Conservation (phyloP, 2,797 vertebrate genomes). For the Alca torda region DNA sequence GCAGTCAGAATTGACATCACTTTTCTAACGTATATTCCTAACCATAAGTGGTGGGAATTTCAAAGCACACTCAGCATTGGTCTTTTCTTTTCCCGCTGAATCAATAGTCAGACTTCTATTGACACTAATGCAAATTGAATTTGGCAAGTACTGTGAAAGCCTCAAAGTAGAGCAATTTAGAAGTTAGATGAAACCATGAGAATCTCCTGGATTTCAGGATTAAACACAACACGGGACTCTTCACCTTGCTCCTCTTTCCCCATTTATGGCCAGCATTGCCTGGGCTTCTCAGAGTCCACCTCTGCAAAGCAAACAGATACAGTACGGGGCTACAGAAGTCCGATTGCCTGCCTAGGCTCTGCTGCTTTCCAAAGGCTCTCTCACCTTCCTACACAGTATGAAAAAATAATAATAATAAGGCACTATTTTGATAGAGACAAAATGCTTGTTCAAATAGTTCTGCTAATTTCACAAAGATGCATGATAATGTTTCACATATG, state of each 20-base stretch:
- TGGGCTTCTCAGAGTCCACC: not conserved
- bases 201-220: not conserved
- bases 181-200: not conserved
- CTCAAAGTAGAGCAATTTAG: not conserved
- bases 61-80: not conserved
- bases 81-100: not conserved
- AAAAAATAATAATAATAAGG: constrained; percentile 42
- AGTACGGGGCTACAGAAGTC: not conserved
- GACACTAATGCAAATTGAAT: not conserved
- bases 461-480: constrained; percentile 82
- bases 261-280: not conserved
- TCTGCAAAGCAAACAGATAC: not conserved
- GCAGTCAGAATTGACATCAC: not conserved
- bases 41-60: not conserved
- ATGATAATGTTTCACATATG: constrained; percentile 80
- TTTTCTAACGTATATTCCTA: not conserved
- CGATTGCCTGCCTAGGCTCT: not conserved
- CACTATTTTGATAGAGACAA: constrained; percentile 75
- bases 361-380: constrained; percentile 20
- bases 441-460: constrained; percentile 79
- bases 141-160: not conserved
- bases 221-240: not conserved
- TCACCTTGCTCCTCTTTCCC: not conserved
- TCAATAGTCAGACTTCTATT: not conserved
- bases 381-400: constrained; percentile 56